Conservation (phyloP, 2,888 invertebrate genomes). For the Argyresthia goedartella region DNA sequence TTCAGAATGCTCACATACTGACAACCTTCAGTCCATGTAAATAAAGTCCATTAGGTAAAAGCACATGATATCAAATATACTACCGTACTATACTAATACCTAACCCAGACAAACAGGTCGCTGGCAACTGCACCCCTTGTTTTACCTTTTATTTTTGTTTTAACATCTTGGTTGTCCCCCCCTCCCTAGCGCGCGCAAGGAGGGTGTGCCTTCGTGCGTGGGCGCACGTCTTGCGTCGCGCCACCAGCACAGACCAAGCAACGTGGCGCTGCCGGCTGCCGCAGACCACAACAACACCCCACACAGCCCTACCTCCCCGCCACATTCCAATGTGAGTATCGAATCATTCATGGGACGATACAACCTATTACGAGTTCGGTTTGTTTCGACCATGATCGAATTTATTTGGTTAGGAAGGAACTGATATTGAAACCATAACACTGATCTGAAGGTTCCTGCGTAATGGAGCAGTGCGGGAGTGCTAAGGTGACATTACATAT, state of each 20-base stretch:
- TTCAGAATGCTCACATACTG: too few relatives aligned
- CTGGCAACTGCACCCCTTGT: constrained; percentile 31
- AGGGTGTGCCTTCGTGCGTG: constrained; percentile 44
- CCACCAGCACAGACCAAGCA: constrained; percentile 70
- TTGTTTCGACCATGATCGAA: neutral
- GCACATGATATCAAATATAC: too few relatives aligned
- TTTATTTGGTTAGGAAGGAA: neutral
- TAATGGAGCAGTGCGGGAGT: too few relatives aligned
- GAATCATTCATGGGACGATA: constrained; percentile 3
- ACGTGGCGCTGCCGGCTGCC: constrained; percentile 21
- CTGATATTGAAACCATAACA: too few relatives aligned
- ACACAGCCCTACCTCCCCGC: constrained; percentile 51
- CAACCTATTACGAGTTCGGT: neutral
- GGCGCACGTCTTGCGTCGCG: constrained; percentile 55
- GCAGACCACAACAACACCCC: constrained; percentile 26
- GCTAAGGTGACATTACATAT: too few relatives aligned
- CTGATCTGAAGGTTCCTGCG: too few relatives aligned
- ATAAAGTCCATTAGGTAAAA: too few relatives aligned
- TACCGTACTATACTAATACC: too few relatives aligned
- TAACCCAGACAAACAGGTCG: neutral
- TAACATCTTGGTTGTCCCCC: constrained; percentile 35
- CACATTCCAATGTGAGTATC: constrained; percentile 52
- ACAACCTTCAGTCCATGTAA: too few relatives aligned
- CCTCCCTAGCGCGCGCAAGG: constrained; percentile 45
- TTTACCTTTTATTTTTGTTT: constrained; percentile 31